Conservation (phyloP, 2,797 vertebrate genomes). For the Aphelocoma californica region DNA sequence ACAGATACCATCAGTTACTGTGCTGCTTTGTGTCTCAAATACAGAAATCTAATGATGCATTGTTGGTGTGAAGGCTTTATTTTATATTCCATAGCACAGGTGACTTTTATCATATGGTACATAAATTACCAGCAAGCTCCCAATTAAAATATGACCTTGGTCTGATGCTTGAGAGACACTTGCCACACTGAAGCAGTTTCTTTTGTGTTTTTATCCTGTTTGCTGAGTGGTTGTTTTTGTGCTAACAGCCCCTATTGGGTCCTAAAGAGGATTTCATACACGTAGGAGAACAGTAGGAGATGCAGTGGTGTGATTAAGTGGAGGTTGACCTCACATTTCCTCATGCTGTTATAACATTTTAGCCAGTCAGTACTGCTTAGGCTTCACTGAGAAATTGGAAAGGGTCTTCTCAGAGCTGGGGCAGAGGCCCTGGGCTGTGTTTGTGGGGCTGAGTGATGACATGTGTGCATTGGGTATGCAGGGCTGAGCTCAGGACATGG, state of each 20-base stretch:
- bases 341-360: accelerated
- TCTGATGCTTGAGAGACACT: not conserved
- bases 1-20: not conserved
- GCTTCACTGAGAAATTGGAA: not conserved
- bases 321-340: not conserved
- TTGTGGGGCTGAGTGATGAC: accelerated
- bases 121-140: not conserved
- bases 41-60: not conserved
- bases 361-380: not conserved
- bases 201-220: not conserved
- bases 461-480: not conserved
- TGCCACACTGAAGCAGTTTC: not conserved
- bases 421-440: not conserved
- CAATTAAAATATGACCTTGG: not conserved
- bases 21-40: not conserved
- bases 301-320: not conserved
- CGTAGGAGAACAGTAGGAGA: not conserved
- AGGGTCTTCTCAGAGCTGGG: not conserved
- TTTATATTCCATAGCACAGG: not conserved
- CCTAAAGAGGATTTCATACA: not conserved
- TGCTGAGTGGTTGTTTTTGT: not conserved
- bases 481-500: accelerated
- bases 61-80: not conserved
- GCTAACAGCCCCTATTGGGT: not conserved
- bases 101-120: accelerated